Conservation (phyloP, 2,888 invertebrate genomes). For the Diabrotica balteata region DNA sequence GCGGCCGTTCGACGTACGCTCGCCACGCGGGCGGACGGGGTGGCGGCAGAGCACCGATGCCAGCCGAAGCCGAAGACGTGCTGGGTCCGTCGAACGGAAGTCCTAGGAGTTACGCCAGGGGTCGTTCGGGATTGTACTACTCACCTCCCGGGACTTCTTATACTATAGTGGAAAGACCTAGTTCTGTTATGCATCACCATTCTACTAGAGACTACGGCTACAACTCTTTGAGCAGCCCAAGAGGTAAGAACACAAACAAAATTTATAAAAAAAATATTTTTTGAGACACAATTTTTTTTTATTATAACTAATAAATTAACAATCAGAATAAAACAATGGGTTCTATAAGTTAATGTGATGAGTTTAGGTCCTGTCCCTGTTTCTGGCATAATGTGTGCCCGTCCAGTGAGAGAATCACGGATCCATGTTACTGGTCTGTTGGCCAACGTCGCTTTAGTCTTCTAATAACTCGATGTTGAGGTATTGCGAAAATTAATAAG, state of each 20-base stretch:
- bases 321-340: too few species aligned
- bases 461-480: too few species aligned
- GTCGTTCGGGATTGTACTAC: conserved; percentile 78
- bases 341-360: too few species aligned
- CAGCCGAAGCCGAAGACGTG: conserved; percentile 66
- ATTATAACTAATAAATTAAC: too few species aligned
- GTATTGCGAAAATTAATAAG: too few species aligned
- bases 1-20: conserved; percentile 24
- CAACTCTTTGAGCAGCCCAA: conserved; percentile 62
- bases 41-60: conserved; percentile 66
- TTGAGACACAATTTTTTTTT: too few species aligned
- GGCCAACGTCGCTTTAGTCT: too few species aligned
- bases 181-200: conserved; percentile 70
- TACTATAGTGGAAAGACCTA: conserved; percentile 84
- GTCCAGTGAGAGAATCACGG: too few species aligned
- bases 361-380: too few species aligned
- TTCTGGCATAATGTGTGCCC: too few species aligned
- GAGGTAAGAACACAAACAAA: conserved; percentile 46
- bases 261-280: not conserved
- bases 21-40: conserved; percentile 31
- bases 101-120: conserved; percentile 61
- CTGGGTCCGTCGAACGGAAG: conserved; percentile 64
- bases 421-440: too few species aligned
- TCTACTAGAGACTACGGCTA: conserved; percentile 52
- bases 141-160: conserved; percentile 89